Base-by-base conservation (phyloP, 2,888 invertebrate species). In the Thera obeliscata region DNA sequence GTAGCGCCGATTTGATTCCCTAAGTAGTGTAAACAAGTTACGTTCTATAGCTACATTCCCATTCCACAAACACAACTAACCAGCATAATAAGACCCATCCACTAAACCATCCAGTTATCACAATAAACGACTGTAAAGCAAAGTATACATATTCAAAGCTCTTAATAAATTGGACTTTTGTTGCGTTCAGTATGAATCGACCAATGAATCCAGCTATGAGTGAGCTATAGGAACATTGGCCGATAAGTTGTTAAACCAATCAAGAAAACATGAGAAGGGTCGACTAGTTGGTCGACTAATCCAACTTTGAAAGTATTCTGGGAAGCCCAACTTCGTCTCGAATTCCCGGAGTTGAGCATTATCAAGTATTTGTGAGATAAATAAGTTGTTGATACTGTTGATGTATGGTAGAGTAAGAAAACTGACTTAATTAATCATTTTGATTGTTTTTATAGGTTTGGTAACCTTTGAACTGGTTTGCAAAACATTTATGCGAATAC, bases 351-450 rank as follows among this genome's bases (percentile, higher is more conserved):
- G 84, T 85, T 84, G 86, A 84, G 88, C 86, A 91, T 91, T 91
- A 90, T 89, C 89, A 90, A 91, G 91, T 91, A 91, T 91, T 91
- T 89, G 86, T 80, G 88, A 89, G 89, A 91, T 91, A 91, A 90
- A 91, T 89, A 91, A 91, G 86, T 91, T 90, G 68, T 70, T 86
- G 85, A 89, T 85, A 83, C 85, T 86, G 84, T 85, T 86, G 84
- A 88, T 83, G 84, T 85, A 85, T 83, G 82, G 80, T 73, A 35
- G 38, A 33, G 43, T 64, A 54, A 63, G 12, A 49, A 55, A 67
- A 36, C 43, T 8, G 12, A 62, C 48, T 61, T 64, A 60, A 55
- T 65, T 65, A 65, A 50, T 61, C 11, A 41, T 61, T 55, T 60
- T 61, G 36, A 59, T 61, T 58, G 2, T 64, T 59, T 55, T 50